Percentiles rank a stretch among this genome's conserved stretches.
These are phyloP conservation scores for Anagyrus pseudococci DNA, from an alignment of 2,888 invertebrate genomes.

Conservation along the genomic window DNA sequence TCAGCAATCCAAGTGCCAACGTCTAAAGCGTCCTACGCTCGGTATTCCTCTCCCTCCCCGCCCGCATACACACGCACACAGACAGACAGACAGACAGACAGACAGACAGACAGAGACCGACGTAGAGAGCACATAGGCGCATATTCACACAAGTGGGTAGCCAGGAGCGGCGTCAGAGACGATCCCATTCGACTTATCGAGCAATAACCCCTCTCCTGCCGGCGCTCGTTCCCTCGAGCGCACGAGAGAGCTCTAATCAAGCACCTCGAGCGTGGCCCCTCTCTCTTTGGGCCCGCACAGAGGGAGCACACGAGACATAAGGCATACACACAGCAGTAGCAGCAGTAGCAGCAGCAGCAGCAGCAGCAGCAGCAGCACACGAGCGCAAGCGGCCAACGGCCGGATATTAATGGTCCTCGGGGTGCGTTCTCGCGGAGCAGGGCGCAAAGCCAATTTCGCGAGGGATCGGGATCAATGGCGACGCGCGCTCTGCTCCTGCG, in stretches of 20 bases:
- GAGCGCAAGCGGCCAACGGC: not conserved
- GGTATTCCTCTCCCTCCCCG: not conserved
- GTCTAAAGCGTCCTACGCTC: too few species aligned
- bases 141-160: too few species aligned
- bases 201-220: not conserved
- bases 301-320: too few species aligned
- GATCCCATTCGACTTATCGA: slow-evolving; percentile 2
- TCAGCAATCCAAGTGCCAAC: too few species aligned
- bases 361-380: not conserved
- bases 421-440: slow-evolving; percentile 49
- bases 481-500: too few species aligned
- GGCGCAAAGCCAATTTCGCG: slow-evolving; percentile 49
- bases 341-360: not conserved
- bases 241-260: slow-evolving; percentile 15
- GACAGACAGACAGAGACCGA: too few species aligned
- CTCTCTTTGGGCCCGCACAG: not conserved
- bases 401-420: slow-evolving; percentile 52
- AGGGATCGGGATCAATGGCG: slow-evolving; percentile 51
- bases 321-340: not conserved
- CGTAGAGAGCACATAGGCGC: too few species aligned
- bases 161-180: too few species aligned
- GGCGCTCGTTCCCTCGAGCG: not conserved
- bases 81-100: too few species aligned
- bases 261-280: not conserved
- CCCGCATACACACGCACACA: too few species aligned